These are phyloP conservation scores for Poeciliopsis retropinna DNA, from an alignment of 2,113 vertebrate genomes.

Conservation along the genomic window DNA sequence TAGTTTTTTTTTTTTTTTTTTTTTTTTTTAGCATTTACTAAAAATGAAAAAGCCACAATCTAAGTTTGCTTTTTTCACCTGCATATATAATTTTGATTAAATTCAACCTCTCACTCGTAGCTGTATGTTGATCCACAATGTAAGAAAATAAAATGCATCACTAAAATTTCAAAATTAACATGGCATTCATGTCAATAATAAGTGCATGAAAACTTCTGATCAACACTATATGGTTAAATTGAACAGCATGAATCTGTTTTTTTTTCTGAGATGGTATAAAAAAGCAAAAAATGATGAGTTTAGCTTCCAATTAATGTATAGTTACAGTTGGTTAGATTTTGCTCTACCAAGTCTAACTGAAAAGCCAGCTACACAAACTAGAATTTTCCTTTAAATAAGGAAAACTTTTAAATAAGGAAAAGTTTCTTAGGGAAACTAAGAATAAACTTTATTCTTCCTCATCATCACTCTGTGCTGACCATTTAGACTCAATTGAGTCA, in stretches of 20 bases:
- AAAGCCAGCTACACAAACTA: not conserved
- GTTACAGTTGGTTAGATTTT: not conserved
- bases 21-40: no score
- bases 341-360: not conserved
- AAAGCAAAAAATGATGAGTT: constrained; percentile 56
- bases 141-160: not conserved
- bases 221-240: not conserved
- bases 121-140: no score
- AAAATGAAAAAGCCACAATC: no score
- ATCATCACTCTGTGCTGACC: constrained; percentile 51
- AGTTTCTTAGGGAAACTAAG: no score
- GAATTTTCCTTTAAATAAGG: constrained; percentile 38
- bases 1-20: no score
- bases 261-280: constrained; percentile 34
- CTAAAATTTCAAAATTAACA: not conserved
- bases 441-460: constrained; percentile 44
- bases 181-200: not conserved
- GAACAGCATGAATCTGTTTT: not conserved
- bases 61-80: no score
- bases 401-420: no score
- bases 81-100: no score
- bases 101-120: no score
- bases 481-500: constrained; percentile 63
- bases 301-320: not conserved
- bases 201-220: not conserved